Evolutionary conservation across 35 echinoderm and acorn worm genomes (phyloP).

Genomic region (Anneissia japonica): DNA sequence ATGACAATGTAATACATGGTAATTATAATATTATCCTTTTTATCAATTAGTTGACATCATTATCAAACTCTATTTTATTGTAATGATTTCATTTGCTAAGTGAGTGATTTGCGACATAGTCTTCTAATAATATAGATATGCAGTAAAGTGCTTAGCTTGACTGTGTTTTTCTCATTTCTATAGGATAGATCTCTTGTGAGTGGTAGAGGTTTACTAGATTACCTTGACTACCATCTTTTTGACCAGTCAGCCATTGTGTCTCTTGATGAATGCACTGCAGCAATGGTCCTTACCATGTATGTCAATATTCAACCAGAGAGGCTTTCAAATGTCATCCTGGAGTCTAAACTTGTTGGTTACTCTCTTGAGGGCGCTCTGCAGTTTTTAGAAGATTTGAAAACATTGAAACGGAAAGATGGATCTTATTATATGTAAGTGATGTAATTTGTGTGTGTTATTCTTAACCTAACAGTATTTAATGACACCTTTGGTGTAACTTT

Average conservation of each 20-base stretch:
- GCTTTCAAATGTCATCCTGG: background rate
- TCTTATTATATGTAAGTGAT: background rate
- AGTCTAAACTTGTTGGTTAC: background rate
- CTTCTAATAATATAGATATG: too few relatives aligned
- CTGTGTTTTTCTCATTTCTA: background rate
- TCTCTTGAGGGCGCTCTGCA: background rate
- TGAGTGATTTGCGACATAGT: too few relatives aligned
- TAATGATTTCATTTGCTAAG: too few relatives aligned
- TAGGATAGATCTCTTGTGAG: background rate
- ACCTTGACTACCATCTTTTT: background rate
- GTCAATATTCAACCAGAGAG: background rate
- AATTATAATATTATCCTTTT: too few relatives aligned
- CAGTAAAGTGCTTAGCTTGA: too few relatives aligned
- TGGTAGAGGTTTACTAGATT: background rate
- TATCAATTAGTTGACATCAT: too few relatives aligned
- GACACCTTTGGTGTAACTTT: too few relatives aligned
- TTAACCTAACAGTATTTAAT: too few relatives aligned
- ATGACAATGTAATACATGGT: too few relatives aligned
- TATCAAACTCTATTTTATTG: too few relatives aligned
- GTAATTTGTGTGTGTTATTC: too few relatives aligned
- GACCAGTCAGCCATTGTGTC: background rate
- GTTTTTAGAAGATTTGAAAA: background rate
- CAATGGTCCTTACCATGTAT: background rate
- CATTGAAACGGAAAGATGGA: background rate
- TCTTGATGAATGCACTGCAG: background rate